A percentile compares a stretch with the other conserved stretches of the same genome.
Conservation (phyloP, 2,797 vertebrate species). For the Sebastes ruberrimus region DNA sequence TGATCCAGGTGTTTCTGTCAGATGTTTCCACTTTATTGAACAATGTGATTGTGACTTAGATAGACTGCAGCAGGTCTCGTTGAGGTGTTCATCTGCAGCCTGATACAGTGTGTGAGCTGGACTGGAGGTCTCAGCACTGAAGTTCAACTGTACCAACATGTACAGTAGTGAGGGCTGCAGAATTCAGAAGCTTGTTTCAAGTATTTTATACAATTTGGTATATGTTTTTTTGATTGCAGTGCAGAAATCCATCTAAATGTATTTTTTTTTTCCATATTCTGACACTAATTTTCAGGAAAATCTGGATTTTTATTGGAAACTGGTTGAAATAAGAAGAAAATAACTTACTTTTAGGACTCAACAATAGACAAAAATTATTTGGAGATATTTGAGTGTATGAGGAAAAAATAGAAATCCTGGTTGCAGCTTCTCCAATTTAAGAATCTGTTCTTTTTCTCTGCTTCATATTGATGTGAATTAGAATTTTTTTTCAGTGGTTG, state of each 20-base stretch:
- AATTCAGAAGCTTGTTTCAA: not conserved
- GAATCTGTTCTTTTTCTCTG: not conserved
- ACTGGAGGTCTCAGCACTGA: constrained; percentile 3
- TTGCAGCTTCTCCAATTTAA: not conserved
- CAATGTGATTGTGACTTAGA: not conserved
- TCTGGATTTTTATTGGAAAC: not conserved
- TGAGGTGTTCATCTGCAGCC: not conserved
- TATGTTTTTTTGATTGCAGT: not conserved
- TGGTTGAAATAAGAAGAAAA: not conserved
- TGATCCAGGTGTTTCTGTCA: not conserved
- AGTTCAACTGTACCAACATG: constrained; percentile 15
- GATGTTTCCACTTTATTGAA: not conserved
- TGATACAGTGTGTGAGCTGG: constrained; percentile 23
- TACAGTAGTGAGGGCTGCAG: constrained; percentile 12
- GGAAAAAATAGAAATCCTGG: not conserved
- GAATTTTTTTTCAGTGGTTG: not conserved
- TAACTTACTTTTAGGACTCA: not conserved
- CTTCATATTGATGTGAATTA: not conserved
- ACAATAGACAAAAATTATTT: not conserved
- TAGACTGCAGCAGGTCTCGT: not conserved
- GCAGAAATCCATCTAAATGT: not conserved
- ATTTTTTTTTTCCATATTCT: not conserved
- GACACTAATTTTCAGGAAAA: not conserved
- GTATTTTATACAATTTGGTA: not conserved
- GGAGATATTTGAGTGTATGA: not conserved